Conservation (phyloP, 2,113 vertebrate species). For the Chionomys nivalis region DNA sequence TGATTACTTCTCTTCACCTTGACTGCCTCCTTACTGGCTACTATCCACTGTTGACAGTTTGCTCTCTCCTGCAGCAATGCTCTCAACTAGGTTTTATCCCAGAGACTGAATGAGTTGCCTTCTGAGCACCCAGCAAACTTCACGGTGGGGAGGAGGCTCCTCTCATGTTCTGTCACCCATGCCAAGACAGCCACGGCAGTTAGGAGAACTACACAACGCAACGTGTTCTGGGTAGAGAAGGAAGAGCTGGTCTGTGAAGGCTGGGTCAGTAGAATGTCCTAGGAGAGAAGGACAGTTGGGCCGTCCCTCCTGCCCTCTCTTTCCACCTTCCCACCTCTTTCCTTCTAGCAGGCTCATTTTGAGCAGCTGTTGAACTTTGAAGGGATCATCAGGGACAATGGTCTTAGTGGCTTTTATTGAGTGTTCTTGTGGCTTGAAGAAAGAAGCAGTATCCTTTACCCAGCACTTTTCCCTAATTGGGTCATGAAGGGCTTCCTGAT, state of each 20-base stretch:
- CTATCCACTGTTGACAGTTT: not conserved
- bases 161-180: not conserved
- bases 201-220: not conserved
- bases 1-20: not conserved
- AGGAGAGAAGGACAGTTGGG: not conserved
- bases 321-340: not conserved
- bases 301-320: not conserved
- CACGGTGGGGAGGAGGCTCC: not conserved
- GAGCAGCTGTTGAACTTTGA: not conserved
- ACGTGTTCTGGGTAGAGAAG: not conserved
- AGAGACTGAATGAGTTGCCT: not conserved
- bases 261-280: not conserved
- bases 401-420: not conserved
- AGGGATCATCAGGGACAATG: not conserved
- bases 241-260: not conserved
- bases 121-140: not conserved
- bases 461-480: not conserved
- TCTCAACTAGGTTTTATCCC: not conserved
- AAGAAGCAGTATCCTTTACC: not conserved
- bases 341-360: not conserved
- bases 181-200: too few species aligned
- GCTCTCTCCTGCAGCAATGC: not conserved
- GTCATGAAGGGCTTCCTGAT: rapidly evolving
- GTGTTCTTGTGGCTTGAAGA: not conserved
- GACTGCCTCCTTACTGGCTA: not conserved